Evolutionary conservation across 2,797 vertebrate species (phyloP).

Genomic region (Sebastolobus altivelis): DNA sequence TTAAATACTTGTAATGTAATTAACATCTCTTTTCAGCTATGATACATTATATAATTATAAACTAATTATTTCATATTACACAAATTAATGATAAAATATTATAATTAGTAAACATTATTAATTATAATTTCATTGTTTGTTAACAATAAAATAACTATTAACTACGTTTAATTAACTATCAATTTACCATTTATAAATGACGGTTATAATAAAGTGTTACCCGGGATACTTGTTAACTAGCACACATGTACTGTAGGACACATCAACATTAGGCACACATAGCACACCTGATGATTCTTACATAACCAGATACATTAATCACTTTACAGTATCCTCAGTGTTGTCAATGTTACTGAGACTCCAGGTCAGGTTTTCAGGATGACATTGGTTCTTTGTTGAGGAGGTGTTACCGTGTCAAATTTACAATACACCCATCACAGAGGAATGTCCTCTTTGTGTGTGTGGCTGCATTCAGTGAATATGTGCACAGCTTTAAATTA

Average conservation of each 20-base stretch:
- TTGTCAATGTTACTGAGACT: background rate
- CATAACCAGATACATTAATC: constrained; percentile 7
- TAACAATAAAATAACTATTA: too few species aligned
- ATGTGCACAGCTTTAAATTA: background rate
- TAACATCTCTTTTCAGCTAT: too few species aligned
- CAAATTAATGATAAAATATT: too few species aligned
- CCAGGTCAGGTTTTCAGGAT: background rate
- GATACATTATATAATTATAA: too few species aligned
- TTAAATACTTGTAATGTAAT: too few species aligned
- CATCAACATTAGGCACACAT: background rate
- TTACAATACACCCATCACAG: background rate
- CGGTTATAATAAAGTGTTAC: too few species aligned
- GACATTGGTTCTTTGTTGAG: background rate
- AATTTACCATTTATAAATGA: too few species aligned
- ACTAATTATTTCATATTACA: too few species aligned
- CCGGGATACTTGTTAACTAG: background rate
- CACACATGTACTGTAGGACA: background rate
- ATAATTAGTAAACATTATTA: too few species aligned
- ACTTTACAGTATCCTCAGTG: background rate
- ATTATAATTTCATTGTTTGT: too few species aligned
- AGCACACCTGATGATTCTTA: constrained; percentile 14
- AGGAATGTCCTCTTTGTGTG: background rate
- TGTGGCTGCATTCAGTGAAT: background rate
- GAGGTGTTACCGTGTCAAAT: background rate
- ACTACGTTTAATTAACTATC: rapidly evolving